Conservation (phyloP, 2,888 invertebrate genomes). For the Apoderus coryli region DNA sequence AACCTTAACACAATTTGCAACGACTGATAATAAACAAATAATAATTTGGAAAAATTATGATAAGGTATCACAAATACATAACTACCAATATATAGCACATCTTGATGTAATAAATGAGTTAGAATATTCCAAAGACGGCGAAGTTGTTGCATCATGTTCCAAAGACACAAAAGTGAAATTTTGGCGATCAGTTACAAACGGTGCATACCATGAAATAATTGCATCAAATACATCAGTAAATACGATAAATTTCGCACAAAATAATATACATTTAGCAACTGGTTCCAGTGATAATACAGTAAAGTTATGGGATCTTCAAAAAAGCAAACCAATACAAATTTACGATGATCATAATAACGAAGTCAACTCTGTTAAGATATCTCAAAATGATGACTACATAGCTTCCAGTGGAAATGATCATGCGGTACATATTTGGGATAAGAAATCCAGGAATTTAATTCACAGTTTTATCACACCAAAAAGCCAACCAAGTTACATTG, state of each 20-base stretch:
- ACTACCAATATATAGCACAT: conserved; percentile 66
- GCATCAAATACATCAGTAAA: conserved; percentile 65
- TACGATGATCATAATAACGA: conserved; percentile 68
- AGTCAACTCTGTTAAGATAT: conserved; percentile 66
- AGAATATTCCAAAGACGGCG: conserved; percentile 66
- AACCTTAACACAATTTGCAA: too few relatives aligned
- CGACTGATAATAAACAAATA: too few relatives aligned
- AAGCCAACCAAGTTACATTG: conserved; percentile 44
- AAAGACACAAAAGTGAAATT: conserved; percentile 70
- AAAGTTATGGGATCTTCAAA: conserved; percentile 63
- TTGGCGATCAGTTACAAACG: conserved; percentile 72
- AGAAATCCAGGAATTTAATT: conserved; percentile 51
- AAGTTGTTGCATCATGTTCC: conserved; percentile 73
- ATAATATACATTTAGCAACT: conserved; percentile 52
- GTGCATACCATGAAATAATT: too few relatives aligned
- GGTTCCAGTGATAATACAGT: conserved; percentile 73
- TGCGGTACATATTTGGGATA: conserved; percentile 65
- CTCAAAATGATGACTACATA: conserved; percentile 59
- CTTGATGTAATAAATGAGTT: conserved; percentile 62
- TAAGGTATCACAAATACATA: conserved; percentile 38
- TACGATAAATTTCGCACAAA: conserved; percentile 46
- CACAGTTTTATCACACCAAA: conserved; percentile 59
- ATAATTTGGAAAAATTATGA: too few relatives aligned
- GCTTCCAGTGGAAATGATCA: conserved; percentile 83
- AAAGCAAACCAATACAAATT: conserved; percentile 54